Base-by-base conservation (phyloP, 2,797 vertebrate genomes). In the Crocodylus rhombifer region DNA sequence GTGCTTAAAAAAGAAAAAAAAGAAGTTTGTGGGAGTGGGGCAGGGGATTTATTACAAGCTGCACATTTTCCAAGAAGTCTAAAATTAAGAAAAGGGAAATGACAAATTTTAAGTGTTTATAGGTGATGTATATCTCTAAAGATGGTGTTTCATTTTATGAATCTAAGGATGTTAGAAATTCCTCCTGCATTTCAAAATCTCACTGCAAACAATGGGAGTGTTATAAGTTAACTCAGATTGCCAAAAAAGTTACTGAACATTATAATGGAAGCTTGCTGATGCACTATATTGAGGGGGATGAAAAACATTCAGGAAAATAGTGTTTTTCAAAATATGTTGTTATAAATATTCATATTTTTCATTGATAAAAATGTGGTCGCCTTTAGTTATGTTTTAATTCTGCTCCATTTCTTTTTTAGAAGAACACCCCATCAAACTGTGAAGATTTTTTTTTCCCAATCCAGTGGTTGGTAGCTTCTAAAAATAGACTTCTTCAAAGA, bases 401-500 rank as follows among this genome's bases (percentile, higher is more conserved):
- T 25, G 42, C 33, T 71, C 25, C 82, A 80, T 91, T 61, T 0
- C 51, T 86, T 86, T 86, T 71, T 7, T 55, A 4, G 63, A 85
- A 33, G 2, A 80, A 67, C 42, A 77, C 30, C 4, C 42, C 42
- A 51, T 51, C 9, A 51, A 10, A 51, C 42, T 10, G n/a, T 30
- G 74, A 28, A 74, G 0, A 13, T 77, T 80, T 86, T 64, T 5
- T 78, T 81, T n/a, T 36, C 26, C 15, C 58, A 21, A 21, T 84
- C 78, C 91, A 7, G 33, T 71, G 84, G 3, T 62, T 81, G 3
- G 7, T 80, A 14, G n/a, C 13, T 78, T 23, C 36, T 92, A 88
- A 95, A 93, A 94, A 80, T 83, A 85, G 6, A 2, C 80, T 92
- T 64, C 3, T 90, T 61, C 69, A 79, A 93, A 91, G 63, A 90